Base-by-base conservation (phyloP, 2,797 vertebrate species). In the Phyllotis vaccarum region DNA sequence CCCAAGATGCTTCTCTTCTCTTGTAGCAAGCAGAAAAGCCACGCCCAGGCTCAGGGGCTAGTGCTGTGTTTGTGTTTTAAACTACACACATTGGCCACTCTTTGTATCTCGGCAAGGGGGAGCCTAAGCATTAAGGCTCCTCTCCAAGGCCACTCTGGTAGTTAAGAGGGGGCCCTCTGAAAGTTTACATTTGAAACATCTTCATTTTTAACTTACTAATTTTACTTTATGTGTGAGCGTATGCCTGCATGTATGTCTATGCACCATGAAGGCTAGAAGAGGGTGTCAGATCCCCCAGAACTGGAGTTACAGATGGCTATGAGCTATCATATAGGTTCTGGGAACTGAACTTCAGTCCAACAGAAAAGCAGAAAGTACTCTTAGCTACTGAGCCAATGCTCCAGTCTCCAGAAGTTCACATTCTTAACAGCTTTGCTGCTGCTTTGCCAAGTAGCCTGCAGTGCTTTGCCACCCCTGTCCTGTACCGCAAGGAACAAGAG, bases 91-190 rank as follows among this genome's bases (percentile, higher is more conserved):
- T 76, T n/a, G 54, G 19, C 74, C 24, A 24, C 52, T 68, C 21
- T 60, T 90, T 10, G 3, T 6, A 3, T 75, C 13, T 22, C 60
- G 40, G 83, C 58, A 70, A 43, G 40, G 34, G 27, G 34, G 14
- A 46, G 78, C 17, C n/a, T 92, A 21, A 86, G 22, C n/a, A 83
- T 43, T 58, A 58, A 92, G 92, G 92, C 31, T 37, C n/a, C 82
- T 64, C 17, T 29, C 37, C 24, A 49, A 60, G 78, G 9, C 43
- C 27, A 24, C 52, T 29, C 16, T 68, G 16, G 74, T 14, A 60
- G 22, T 56, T 83, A 29, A 60, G 56, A 49, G 22, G 22, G 70
- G 24, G n/a, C 83, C 83, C 37, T 27, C 60, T 49, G 27, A n/a
- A 49, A 52, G 43, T 68, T 68, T 43, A 68, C 6, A 49, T 68